Evolutionary conservation across 2,888 invertebrate species (phyloP).

Genomic region (Ectropis crepuscularia): DNA sequence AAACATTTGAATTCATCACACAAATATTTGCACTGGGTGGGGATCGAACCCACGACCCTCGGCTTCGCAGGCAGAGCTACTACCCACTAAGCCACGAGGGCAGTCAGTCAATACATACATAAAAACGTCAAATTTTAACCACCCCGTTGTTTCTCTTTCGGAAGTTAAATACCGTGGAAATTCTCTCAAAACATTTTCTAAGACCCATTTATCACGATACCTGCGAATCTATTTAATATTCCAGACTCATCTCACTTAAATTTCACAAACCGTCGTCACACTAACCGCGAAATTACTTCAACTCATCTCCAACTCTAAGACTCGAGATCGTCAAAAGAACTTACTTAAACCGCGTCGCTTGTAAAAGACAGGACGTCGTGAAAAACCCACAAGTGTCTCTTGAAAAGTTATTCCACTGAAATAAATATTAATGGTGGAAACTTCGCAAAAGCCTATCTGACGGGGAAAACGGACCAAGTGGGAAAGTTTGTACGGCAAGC

Average conservation of each 20-base stretch:
- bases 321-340: constrained; percentile 30
- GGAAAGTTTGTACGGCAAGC: constrained; percentile 38
- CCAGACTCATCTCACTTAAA: constrained; percentile 12
- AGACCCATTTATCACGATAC: constrained; percentile 1
- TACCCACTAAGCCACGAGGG: too few relatives aligned
- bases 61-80: too few relatives aligned
- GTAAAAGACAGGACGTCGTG: constrained; percentile 35
- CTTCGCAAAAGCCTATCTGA: constrained; percentile 44
- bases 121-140: too few relatives aligned
- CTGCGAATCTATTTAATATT: constrained; percentile 11
- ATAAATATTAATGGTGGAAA: constrained; percentile 53
- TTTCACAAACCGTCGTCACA: constrained; percentile 15
- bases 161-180: neutral
- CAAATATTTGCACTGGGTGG: too few relatives aligned
- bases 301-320: constrained; percentile 10
- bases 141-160: too few relatives aligned
- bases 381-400: constrained; percentile 41
- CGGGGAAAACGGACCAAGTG: constrained; percentile 44
- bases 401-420: constrained; percentile 40
- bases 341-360: constrained; percentile 28
- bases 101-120: too few relatives aligned
- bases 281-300: constrained; percentile 21
- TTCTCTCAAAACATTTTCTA: neutral
- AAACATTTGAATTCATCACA: too few relatives aligned
- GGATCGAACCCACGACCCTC: too few relatives aligned